phyloP scores from a whole-genome alignment of 2,888 invertebrate species.

The Acrobasis suavella region DNA sequence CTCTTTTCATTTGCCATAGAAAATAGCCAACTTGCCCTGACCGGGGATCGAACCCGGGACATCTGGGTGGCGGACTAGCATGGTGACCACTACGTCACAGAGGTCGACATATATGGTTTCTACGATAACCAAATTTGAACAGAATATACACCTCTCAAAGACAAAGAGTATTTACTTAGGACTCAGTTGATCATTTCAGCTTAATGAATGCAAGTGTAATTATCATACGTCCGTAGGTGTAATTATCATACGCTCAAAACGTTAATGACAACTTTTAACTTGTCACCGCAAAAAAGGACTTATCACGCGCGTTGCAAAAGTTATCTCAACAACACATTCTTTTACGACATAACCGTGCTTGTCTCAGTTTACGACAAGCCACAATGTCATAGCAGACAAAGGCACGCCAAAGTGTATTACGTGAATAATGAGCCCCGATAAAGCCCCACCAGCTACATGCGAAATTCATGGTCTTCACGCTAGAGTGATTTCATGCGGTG shows the following conservation, averaged over 20 bases:
- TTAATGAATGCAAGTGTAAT: neutral
- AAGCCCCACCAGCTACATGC: constrained; percentile 9
- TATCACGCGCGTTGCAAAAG: constrained; percentile 28
- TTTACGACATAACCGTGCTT: constrained; percentile 28
- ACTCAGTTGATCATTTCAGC: too few relatives aligned
- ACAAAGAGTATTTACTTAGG: too few relatives aligned
- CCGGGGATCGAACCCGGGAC: too few relatives aligned
- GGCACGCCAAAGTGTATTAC: constrained; percentile 21
- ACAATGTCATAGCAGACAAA: constrained; percentile 29
- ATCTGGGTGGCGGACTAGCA: too few relatives aligned
- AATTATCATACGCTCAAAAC: neutral
- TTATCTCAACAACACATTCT: constrained; percentile 31
- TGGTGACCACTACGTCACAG: too few relatives aligned
- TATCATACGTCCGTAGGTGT: neutral
- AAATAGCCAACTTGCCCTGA: too few relatives aligned
- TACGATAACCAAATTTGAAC: too few relatives aligned
- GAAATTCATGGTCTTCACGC: constrained; percentile 1
- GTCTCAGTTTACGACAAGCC: constrained; percentile 27
- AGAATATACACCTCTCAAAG: too few relatives aligned
- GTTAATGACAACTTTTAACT: neutral
- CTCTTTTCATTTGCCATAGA: too few relatives aligned
- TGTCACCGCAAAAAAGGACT: constrained; percentile 8
- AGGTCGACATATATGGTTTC: too few relatives aligned
- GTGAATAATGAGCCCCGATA: constrained; percentile 20
- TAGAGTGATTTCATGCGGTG: neutral